phyloP scores from a whole-genome alignment of 2,113 vertebrate species.

The Rhea americana region DNA sequence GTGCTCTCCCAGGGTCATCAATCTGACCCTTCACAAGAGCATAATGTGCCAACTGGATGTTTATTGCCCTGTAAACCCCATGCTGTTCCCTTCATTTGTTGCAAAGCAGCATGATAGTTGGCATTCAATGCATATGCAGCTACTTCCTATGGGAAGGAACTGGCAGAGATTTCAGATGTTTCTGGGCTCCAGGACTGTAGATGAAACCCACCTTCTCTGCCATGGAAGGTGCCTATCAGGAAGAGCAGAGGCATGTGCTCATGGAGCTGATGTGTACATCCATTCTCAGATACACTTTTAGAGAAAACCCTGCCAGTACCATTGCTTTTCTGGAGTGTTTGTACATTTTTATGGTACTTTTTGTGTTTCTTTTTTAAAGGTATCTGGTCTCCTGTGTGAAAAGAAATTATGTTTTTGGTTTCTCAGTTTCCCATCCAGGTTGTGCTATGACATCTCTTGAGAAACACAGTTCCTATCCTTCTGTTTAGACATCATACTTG shows the following conservation, averaged over 20 bases:
- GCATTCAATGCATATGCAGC: neutral
- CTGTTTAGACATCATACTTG: neutral
- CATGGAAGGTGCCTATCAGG: neutral
- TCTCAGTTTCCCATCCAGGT: neutral
- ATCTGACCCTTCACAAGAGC: neutral
- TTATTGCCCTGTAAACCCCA: slow-evolving; percentile 20
- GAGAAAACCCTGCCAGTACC: neutral
- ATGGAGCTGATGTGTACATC: neutral
- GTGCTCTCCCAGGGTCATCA: neutral
- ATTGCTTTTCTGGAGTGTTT: neutral
- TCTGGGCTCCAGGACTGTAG: neutral
- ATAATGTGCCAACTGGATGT: neutral
- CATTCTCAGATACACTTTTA: neutral
- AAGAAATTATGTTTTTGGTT: neutral
- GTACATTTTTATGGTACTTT: neutral
- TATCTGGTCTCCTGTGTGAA: neutral
- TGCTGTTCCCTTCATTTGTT: neutral
- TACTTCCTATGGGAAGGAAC: neutral
- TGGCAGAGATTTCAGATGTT: neutral
- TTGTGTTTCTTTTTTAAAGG: neutral
- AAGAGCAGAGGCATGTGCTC: neutral
- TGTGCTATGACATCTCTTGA: neutral
- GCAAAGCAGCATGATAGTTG: neutral
- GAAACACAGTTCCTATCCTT: neutral
- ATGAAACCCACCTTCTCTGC: neutral